These are phyloP conservation scores for Spatula versicolor DNA, from an alignment of 2,797 vertebrate genomes.

Conservation along the genomic window DNA sequence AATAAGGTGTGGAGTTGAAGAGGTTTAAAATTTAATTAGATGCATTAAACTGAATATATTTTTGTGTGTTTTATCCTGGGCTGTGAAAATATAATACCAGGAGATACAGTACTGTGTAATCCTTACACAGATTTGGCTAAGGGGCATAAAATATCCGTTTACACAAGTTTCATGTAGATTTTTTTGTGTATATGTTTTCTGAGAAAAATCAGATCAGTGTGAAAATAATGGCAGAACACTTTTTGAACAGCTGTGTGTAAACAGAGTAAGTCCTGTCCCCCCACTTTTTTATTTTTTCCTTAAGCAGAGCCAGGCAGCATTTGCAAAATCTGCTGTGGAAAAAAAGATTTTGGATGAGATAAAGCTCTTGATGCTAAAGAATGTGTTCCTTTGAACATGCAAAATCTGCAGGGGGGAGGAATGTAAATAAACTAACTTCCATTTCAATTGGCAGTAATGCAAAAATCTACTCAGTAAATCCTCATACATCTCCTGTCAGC, in stretches of 20 bases:
- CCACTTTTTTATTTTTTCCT: neutral
- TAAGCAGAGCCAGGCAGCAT: neutral
- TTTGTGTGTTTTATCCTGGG: neutral
- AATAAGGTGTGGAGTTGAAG: neutral
- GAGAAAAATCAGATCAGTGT: neutral
- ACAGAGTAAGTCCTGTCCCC: neutral
- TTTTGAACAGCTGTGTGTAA: neutral
- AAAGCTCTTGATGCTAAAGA: slow-evolving; percentile 48
- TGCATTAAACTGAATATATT: neutral
- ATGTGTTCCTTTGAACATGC: slow-evolving; percentile 33
- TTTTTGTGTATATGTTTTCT: neutral
- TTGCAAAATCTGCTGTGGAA: neutral
- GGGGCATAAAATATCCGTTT: neutral
- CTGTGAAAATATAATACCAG: neutral
- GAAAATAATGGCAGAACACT: neutral
- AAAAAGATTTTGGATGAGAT: neutral
- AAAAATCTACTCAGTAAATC: neutral
- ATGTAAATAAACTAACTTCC: neutral
- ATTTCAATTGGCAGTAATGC: neutral
- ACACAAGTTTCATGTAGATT: neutral
- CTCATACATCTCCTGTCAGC: neutral
- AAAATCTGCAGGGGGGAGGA: neutral
- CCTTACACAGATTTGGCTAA: neutral
- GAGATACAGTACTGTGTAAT: neutral
- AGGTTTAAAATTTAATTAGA: neutral